Evolutionary conservation across 2,113 vertebrate genomes (phyloP), one percentile per base, ranked within the genome.

Genomic region (Verasper variegatus): DNA sequence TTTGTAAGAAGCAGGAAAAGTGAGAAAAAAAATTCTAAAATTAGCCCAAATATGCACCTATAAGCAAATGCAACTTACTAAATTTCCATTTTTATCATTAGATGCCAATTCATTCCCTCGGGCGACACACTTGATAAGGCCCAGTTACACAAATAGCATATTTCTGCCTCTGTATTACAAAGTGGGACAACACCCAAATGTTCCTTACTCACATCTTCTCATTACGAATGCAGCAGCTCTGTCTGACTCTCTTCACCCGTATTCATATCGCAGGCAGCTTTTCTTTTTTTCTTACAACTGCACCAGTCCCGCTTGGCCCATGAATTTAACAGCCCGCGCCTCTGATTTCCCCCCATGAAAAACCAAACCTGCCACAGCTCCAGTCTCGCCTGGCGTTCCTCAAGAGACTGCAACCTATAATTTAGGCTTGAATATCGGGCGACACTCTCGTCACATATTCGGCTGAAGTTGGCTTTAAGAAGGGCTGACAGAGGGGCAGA

Each of bases 341-440:
- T 68, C 57, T 71, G 52, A 81, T 72, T 86, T 83, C 40, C 73
- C 64, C 74, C 63, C 67, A 54, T 76, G n/a, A 77, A 70, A 83
- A 61, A 27, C 4, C 69, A 75, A 72, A 64, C 23, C 71, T 60
- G 51, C 79, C 62, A 76, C 47, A 40, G 51, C 49, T 71, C 68
- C 70, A 65, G 59, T 71, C 68, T 42, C 49, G 55, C 23, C 49
- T 66, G 45, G 23, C 37, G 10, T 52, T 49, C 13, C 65, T 45
- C 42, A 27, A 35, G 37, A 62, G 68, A 72, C 57, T 51, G 74
- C 49, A 45, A 26, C 63, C 47, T 17, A 13, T 65, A 68, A 78
- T 71, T 80, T 70, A 78, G 67, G 47, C 27, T 26, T 63, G 27
- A 40, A 45, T 31, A 56, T 52, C 18, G 66, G 64, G 61, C 54